Evolutionary conservation across 2,113 vertebrate species (phyloP).

Genomic region (Pseudopodoces humilis): DNA sequence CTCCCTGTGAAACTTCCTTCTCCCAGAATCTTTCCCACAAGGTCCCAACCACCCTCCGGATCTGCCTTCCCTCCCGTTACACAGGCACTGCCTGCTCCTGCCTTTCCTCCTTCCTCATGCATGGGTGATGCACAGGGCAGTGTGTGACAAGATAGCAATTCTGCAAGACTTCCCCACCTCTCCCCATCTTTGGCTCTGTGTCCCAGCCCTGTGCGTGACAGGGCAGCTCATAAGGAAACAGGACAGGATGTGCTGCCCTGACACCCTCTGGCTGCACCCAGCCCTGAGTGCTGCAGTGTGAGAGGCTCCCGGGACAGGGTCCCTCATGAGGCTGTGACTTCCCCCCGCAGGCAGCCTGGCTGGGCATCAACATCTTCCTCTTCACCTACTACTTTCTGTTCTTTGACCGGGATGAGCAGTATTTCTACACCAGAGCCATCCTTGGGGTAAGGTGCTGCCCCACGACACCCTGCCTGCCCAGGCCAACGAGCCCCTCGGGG

Average conservation of each 20-base stretch:
- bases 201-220: not conserved
- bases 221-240: not conserved
- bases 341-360: slow-evolving; percentile 78
- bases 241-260: accelerated
- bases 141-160: not conserved
- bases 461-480: not conserved
- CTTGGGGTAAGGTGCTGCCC: slow-evolving; percentile 80
- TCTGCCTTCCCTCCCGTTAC: not conserved
- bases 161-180: not conserved
- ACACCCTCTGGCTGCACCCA: accelerated
- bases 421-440: slow-evolving; percentile 87
- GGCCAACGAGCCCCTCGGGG: accelerated
- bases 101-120: not conserved
- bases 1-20: not conserved
- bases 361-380: slow-evolving; percentile 87
- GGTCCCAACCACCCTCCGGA: accelerated
- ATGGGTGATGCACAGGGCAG: not conserved
- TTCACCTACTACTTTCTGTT: slow-evolving; percentile 82
- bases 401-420: slow-evolving; percentile 75
- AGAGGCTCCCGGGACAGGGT: accelerated
- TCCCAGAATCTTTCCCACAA: not conserved
- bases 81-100: not conserved
- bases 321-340: not conserved
- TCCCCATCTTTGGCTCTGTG: not conserved
- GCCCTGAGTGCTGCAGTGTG: accelerated